Evolutionary conservation across 2,888 invertebrate species (phyloP).

Genomic region (Meiosimyza decipiens): DNA sequence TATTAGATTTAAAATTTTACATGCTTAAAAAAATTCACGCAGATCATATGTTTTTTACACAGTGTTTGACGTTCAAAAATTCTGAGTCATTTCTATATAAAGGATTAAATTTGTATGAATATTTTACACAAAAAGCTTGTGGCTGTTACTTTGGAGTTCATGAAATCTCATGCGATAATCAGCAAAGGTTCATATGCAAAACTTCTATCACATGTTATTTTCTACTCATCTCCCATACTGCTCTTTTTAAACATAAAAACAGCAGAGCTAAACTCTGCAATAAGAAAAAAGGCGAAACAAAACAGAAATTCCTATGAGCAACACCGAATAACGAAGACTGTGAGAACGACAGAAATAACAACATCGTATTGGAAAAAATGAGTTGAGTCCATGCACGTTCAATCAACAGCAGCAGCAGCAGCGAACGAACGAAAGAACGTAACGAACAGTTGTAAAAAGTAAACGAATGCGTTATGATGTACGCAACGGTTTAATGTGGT

Average conservation of each 20-base stretch:
- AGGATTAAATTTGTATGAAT: too few species aligned
- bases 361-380: neutral
- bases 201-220: conserved; percentile 10
- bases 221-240: neutral
- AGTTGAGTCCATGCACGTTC: neutral
- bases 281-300: neutral
- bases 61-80: too few species aligned
- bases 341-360: neutral
- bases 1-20: too few species aligned
- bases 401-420: neutral
- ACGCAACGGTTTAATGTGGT: conserved; percentile 38
- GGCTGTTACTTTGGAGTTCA: too few species aligned
- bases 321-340: neutral
- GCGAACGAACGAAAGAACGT: neutral
- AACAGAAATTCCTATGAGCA: conserved; percentile 19
- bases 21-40: too few species aligned
- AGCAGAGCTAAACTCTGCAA: neutral
- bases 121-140: too few species aligned
- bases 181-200: too few species aligned
- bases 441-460: conserved; percentile 56
- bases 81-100: too few species aligned
- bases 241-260: neutral
- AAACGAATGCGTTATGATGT: conserved; percentile 55
- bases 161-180: too few species aligned
- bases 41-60: too few species aligned